Evolutionary conservation across 2,797 vertebrate species (phyloP), one percentile per base, ranked within the genome.

Genomic region (Mus caroli): DNA sequence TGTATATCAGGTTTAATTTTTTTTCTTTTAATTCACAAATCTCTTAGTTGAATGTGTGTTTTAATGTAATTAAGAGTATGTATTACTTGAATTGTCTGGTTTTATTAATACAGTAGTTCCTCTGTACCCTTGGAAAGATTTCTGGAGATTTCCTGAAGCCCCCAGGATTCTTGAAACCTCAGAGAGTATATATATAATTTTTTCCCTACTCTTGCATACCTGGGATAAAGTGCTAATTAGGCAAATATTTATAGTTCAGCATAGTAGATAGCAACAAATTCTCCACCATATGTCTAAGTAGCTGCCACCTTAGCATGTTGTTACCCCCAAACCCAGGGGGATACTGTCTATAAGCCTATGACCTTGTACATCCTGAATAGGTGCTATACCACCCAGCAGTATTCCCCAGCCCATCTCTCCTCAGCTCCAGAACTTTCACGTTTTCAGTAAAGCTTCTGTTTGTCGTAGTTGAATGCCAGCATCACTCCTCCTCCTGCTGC

Each of bases 21-120:
- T 19, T 62, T 69, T 43, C 43, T 46, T 46, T 84, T 34, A 52
- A 69, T 67, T 69, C 20, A n/a, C 69, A 20, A 69, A 69, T 37
- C 46, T 67, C 19, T 69, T 26, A 37, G 20, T 69, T 86, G 62
- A 91, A 77, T 79, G 31, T 1, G 56, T 94, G 34, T 78, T 95
- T 94, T 94, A 96, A 82, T 96, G 12, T 11, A 75, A 91, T n/a
- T 40, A 84, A 84, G 28, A 54, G 13, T 71, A 20, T 94, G 64
- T 84, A 73, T 92, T 12, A 17, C 67, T 95, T 56, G 15, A 69
- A 64, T 90, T 94, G 9, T 50, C 11, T 17, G 24, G 19, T 52
- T 95, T 94, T 73, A 56, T 87, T 26, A 62, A 67, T 90, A 54
- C 20, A 80, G 1, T 52, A 40, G 13, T 54, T 12, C 3, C n/a